A percentile compares a stretch with the other conserved stretches of the same genome.
phyloP scores from a whole-genome alignment of 1,140 invertebrate genomes.

The Drosophila repleta region DNA sequence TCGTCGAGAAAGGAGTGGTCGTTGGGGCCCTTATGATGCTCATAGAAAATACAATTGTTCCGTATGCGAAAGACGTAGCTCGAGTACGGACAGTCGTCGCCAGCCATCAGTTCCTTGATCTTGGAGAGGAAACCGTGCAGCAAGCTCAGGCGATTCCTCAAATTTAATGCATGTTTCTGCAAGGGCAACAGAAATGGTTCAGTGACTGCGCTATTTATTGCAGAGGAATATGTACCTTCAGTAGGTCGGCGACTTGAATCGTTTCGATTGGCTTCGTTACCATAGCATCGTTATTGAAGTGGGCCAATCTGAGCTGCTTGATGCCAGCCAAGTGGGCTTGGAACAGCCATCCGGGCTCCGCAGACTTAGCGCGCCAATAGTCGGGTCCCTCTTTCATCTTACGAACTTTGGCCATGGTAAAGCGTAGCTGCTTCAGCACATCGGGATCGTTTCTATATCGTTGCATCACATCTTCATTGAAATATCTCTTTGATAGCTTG shows the following conservation, averaged over 20 bases:
- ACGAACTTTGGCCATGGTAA: neutral
- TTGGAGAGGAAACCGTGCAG: neutral
- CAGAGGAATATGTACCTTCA: too few relatives aligned
- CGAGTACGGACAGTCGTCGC: slow-evolving; percentile 15
- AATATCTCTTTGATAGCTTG: too few relatives aligned
- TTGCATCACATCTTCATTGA: too few relatives aligned
- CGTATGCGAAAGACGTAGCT: neutral
- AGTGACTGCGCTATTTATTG: too few relatives aligned
- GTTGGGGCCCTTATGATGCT: neutral
- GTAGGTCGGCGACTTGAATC: neutral
- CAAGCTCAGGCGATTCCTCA: neutral
- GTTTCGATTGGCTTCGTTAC: slow-evolving; percentile 6
- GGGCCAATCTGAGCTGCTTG: neutral
- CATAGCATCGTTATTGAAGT: neutral
- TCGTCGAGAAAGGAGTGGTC: slow-evolving; percentile 21
- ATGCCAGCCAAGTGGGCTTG: slow-evolving; percentile 6
- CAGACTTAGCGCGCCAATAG: neutral
- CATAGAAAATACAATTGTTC: neutral
- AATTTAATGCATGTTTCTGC: neutral
- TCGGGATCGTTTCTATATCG: neutral
- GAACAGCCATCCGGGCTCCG: too few relatives aligned
- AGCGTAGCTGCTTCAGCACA: slow-evolving; percentile 6
- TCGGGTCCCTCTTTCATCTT: neutral
- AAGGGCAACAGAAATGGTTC: too few relatives aligned
- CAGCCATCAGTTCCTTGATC: slow-evolving; percentile 1